Percentiles rank a stretch among this genome's conserved stretches.
Evolutionary conservation across 2,113 vertebrate genomes (phyloP).

Genomic region (Dascyllus trimaculatus): DNA sequence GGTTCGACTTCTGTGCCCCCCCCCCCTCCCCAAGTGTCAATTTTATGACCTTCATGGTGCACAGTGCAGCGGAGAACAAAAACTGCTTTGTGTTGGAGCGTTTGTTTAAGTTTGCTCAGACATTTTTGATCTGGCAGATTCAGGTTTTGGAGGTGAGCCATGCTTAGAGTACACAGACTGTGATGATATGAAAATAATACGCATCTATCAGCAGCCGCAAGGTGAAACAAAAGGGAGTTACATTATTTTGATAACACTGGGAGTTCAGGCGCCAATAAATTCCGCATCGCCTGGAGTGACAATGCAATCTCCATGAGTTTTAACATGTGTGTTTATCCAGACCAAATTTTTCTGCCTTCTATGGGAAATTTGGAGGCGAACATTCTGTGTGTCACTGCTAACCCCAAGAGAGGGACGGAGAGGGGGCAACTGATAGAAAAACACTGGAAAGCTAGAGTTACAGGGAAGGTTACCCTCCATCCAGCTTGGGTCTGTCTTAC

Average conservation of each 20-base stretch:
- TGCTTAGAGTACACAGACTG: background rate
- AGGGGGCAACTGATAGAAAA: slow-evolving; percentile 27
- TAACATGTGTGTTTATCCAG: slow-evolving; percentile 26
- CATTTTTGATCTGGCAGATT: slow-evolving; percentile 16
- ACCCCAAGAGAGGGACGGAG: slow-evolving; percentile 29
- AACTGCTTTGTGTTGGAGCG: slow-evolving; percentile 15
- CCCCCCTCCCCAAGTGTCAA: slow-evolving; percentile 40
- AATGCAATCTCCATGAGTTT: slow-evolving; percentile 28
- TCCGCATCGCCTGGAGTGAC: slow-evolving; percentile 14
- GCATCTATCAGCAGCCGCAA: slow-evolving; percentile 14
- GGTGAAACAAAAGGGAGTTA: slow-evolving; percentile 25
- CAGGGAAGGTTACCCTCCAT: slow-evolving; percentile 30
- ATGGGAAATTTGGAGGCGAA: slow-evolving; percentile 42
- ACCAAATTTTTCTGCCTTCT: slow-evolving; percentile 31
- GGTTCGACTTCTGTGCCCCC: slow-evolving; percentile 25
- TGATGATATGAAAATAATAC: slow-evolving; percentile 31
- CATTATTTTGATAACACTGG: slow-evolving; percentile 30
- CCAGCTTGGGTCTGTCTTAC: slow-evolving; percentile 12
- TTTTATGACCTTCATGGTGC: slow-evolving; percentile 47
- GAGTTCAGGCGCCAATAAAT: slow-evolving; percentile 14
- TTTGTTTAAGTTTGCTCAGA: slow-evolving; percentile 24
- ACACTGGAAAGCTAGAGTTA: slow-evolving; percentile 34
- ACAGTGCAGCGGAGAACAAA: slow-evolving; percentile 43
- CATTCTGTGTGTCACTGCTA: slow-evolving; percentile 5
- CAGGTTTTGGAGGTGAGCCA: slow-evolving; percentile 32